Evolutionary conservation across 2,113 vertebrate species (phyloP).

Genomic region (Puntigrus tetrazona): DNA sequence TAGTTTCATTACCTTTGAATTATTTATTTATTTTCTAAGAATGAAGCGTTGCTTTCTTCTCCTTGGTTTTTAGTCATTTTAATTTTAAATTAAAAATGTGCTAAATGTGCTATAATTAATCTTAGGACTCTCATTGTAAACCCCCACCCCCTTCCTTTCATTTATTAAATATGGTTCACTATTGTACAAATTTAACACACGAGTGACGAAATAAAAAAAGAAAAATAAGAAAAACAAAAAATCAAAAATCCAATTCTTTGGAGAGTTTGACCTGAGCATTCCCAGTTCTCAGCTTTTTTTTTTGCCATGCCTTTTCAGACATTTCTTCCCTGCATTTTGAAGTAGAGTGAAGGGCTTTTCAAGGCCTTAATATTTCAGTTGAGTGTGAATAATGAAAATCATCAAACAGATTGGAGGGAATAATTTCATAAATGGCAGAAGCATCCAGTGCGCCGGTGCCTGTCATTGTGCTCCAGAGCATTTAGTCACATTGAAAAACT

Average conservation of each 20-base stretch:
- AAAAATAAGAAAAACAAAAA: background rate
- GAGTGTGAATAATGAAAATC: constrained; percentile 58
- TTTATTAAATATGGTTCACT: constrained; percentile 23
- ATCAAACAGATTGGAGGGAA: constrained; percentile 59
- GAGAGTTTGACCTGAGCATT: constrained; percentile 29
- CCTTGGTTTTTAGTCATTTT: background rate
- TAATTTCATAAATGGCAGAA: constrained; percentile 58
- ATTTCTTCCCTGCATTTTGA: constrained; percentile 53
- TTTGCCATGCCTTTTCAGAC: constrained; percentile 40
- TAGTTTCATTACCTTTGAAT: background rate
- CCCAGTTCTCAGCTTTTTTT: constrained; percentile 42
- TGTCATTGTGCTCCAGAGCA: constrained; percentile 51
- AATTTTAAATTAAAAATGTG: background rate
- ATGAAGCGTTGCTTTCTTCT: background rate
- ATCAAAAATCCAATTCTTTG: constrained; percentile 25
- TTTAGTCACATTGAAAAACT: constrained; percentile 57
- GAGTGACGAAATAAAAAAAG: background rate
- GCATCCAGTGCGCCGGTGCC: constrained; percentile 25
- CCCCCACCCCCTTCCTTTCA: background rate
- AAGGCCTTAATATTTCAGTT: constrained; percentile 61
- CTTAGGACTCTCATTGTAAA: background rate
- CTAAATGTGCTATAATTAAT: background rate
- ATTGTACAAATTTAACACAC: constrained; percentile 41
- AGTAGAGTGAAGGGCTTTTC: constrained; percentile 55
- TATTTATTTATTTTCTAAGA: background rate